Conservation (phyloP, 2,888 invertebrate genomes). For the Psylliodes chrysocephalus region DNA sequence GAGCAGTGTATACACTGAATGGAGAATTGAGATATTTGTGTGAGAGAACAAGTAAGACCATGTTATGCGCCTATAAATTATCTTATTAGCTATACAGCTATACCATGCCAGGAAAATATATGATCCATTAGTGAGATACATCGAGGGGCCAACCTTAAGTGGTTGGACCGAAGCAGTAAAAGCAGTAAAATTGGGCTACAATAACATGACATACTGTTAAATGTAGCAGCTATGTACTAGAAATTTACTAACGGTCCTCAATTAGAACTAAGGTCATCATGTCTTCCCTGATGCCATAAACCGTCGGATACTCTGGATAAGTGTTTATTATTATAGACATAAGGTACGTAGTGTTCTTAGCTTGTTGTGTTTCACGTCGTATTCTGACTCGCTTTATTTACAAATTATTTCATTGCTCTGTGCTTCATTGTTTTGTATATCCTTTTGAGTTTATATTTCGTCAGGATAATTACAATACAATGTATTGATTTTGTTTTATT, state of each 20-base stretch:
- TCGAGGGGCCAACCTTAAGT: slow-evolving; percentile 34
- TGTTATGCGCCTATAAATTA: slow-evolving; percentile 32
- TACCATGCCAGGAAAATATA: slow-evolving; percentile 33
- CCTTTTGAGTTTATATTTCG: slow-evolving; percentile 20
- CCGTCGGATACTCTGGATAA: slow-evolving; percentile 53
- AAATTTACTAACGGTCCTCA: slow-evolving; percentile 64
- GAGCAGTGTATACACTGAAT: neutral
- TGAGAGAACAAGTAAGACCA: slow-evolving; percentile 22
- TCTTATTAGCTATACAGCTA: slow-evolving; percentile 32
- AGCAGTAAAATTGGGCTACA: slow-evolving; percentile 53
- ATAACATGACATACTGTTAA: slow-evolving; percentile 60
- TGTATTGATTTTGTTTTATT: neutral
- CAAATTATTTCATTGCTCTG: slow-evolving; percentile 33
- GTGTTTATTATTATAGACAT: slow-evolving; percentile 56
- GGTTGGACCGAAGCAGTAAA: slow-evolving; percentile 51
- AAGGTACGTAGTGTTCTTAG: slow-evolving; percentile 58
- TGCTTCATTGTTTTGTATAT: slow-evolving; percentile 19
- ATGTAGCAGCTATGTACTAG: slow-evolving; percentile 63
- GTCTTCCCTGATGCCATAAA: slow-evolving; percentile 54
- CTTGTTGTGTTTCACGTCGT: slow-evolving; percentile 50
- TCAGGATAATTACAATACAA: slow-evolving; percentile 16
- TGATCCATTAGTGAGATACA: slow-evolving; percentile 40
- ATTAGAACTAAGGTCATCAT: slow-evolving; percentile 60
- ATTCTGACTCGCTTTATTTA: slow-evolving; percentile 34
- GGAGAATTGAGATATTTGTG: neutral